Evolutionary conservation across 2,797 vertebrate species (phyloP), one percentile per base, ranked within the genome.

Genomic region (Scyliorhinus canicula): DNA sequence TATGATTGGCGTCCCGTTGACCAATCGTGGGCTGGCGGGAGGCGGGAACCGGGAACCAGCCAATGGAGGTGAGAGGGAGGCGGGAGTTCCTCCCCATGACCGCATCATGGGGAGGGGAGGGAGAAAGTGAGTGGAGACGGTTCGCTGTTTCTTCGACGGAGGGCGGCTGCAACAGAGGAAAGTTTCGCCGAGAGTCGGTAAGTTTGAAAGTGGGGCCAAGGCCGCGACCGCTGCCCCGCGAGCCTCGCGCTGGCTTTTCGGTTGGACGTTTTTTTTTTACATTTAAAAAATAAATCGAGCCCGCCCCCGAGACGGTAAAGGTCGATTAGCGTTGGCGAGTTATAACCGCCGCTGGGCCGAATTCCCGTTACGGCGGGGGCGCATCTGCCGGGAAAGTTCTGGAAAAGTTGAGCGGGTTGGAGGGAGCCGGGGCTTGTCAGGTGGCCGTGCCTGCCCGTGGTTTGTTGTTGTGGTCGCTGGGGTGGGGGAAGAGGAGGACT

Each of bases 371-470:
- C 85, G 11, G 47, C 9, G 28, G 57, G 6, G 4, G 57, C n/a
- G n/a, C n/a, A n/a, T n/a, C n/a, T n/a, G 57, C 57, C 57, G 57
- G 57, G 57, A 91, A 65, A 91, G 88, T 91, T 91, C 57, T 91
- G 88, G 57, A 91, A 91, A 63, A 91, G 57, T 65, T 24, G 88
- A 9, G 57, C 6, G 52, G 6, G 57, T 44, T 60, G 44, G 4
- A 44, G 6, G 40, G 88, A 31, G 50, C 84, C 31, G 19, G 55
- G 12, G 12, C 55, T 11, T 7, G 19, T n/a, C 11, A 44, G 57
- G n/a, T 44, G 26, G n/a, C 7, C 60, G 16, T 60, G 35, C 2
- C 57, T 60, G 57, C 14, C 9, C 14, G 57, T 60, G 57, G 11
- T 57, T 57, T 60, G 57, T 60, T 60, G 57, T 60, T 14, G 69